Evolutionary conservation across 2,888 invertebrate species (phyloP).

Genomic region (Torymus tubicola): DNA sequence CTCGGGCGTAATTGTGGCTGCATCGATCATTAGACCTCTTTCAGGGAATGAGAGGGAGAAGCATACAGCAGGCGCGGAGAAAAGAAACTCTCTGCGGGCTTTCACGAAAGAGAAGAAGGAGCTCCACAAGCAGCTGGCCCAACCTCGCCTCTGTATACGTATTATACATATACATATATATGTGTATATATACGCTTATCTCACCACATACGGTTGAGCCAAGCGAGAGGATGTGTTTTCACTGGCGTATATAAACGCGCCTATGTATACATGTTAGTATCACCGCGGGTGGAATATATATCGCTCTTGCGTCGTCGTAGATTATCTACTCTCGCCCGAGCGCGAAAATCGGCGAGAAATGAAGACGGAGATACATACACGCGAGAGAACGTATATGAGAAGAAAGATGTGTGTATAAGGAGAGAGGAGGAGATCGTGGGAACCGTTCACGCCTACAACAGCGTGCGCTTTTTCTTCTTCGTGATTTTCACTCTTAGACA

Average conservation of each 20-base stretch:
- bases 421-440: constrained; percentile 64
- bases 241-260: too few species aligned
- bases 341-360: too few species aligned
- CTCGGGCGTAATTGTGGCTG: constrained; percentile 28
- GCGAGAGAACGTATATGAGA: too few species aligned
- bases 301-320: too few species aligned
- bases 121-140: neutral
- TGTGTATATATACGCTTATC: too few species aligned
- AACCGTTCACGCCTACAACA: constrained; percentile 63
- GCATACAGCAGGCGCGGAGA: neutral
- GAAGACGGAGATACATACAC: too few species aligned
- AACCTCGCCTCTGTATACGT: neutral
- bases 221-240: too few species aligned
- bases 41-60: constrained; percentile 12
- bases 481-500: neutral
- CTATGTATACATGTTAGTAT: too few species aligned
- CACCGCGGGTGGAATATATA: too few species aligned
- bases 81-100: constrained; percentile 14
- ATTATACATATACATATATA: neutral
- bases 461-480: constrained; percentile 2
- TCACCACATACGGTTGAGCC: too few species aligned
- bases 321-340: too few species aligned
- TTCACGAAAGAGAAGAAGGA: constrained; percentile 23
- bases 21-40: constrained; percentile 28
- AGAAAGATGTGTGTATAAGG: constrained; percentile 11